Evolutionary conservation across 2,888 invertebrate genomes (phyloP).

Genomic region (Capitulum mitella): DNA sequence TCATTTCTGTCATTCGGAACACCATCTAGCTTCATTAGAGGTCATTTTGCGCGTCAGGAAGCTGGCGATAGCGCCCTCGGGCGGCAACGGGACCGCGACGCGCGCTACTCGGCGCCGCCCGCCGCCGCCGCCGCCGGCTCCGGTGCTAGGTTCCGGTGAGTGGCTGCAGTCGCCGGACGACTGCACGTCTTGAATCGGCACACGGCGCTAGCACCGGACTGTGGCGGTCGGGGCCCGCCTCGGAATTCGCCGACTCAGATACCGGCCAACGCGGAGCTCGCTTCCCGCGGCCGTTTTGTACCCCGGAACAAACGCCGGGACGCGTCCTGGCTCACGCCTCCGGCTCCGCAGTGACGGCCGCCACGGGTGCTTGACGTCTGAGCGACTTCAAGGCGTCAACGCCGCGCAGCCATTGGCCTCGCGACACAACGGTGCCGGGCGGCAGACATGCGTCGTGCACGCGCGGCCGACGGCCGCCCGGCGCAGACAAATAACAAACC

Average conservation of each 20-base stretch:
- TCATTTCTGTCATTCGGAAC: neutral
- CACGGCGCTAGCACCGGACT: neutral
- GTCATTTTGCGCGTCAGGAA: neutral
- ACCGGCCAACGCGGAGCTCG: neutral
- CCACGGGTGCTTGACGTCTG: neutral
- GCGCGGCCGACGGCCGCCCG: too few relatives aligned
- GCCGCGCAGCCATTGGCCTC: too few relatives aligned
- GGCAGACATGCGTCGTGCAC: too few relatives aligned
- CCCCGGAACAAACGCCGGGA: too few relatives aligned
- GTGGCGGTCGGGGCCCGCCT: too few relatives aligned
- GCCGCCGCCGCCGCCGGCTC: too few relatives aligned
- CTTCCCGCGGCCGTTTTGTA: too few relatives aligned
- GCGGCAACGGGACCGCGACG: neutral
- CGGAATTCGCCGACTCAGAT: neutral
- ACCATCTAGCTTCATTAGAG: neutral
- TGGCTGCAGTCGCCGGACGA: neutral
- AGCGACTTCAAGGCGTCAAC: neutral
- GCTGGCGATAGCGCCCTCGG: too few relatives aligned
- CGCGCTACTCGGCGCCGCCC: neutral
- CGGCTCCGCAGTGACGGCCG: neutral
- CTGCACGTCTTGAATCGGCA: neutral
- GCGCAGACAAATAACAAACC: too few relatives aligned
- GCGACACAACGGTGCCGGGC: too few relatives aligned
- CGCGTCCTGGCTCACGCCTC: too few relatives aligned
- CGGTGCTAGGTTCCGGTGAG: neutral